Conservation (phyloP, 2,888 invertebrate species). For the Drosophila multiciliata region DNA sequence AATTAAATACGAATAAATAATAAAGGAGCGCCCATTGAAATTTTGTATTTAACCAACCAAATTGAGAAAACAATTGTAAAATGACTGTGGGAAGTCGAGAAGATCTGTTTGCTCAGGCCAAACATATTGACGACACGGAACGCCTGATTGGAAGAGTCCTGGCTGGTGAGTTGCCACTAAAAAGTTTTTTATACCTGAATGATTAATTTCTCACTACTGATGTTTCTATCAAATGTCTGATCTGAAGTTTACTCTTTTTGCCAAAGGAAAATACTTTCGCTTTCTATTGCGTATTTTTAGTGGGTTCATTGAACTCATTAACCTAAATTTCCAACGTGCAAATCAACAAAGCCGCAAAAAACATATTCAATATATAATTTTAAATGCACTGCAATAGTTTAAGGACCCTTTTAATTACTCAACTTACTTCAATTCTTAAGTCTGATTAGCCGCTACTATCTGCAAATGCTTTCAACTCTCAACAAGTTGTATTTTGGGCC, state of each 20-base stretch:
- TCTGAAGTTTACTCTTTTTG: background rate
- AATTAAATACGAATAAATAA: constrained; percentile 9
- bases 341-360: constrained; percentile 40
- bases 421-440: background rate
- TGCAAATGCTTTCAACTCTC: background rate
- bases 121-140: constrained; percentile 83
- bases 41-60: background rate
- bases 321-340: constrained; percentile 72
- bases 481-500: background rate
- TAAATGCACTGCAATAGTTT: background rate
- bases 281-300: constrained; percentile 53
- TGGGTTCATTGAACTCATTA: constrained; percentile 82
- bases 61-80: constrained; percentile 4
- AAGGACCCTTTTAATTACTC: background rate
- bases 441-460: background rate
- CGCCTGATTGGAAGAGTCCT: constrained; percentile 84
- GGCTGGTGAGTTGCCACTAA: constrained; percentile 82
- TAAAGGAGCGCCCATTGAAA: background rate
- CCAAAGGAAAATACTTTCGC: constrained; percentile 35
- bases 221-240: constrained; percentile 9
- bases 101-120: constrained; percentile 83
- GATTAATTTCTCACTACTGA: background rate
- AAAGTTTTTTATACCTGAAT: background rate
- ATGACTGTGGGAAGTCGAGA: constrained; percentile 85
- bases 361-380: background rate